Evolutionary conservation across 2,113 vertebrate species (phyloP).

Genomic region (Tylochromis polylepis): DNA sequence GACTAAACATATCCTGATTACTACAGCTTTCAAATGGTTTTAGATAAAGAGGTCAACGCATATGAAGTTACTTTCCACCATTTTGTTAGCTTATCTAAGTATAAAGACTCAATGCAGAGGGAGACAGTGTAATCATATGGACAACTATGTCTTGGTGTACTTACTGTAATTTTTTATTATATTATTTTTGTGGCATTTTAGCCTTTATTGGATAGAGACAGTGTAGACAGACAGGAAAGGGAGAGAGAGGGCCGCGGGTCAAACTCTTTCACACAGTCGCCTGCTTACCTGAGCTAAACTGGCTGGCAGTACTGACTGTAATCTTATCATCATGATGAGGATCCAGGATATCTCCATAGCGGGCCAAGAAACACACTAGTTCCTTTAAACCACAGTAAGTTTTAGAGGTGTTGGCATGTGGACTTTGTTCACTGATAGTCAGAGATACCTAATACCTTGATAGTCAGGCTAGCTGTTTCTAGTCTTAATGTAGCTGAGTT

Average conservation of each 20-base stretch:
- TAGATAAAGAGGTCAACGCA: background rate
- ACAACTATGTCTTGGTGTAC: background rate
- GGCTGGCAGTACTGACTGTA: background rate
- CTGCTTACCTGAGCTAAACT: background rate
- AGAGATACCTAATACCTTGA: background rate
- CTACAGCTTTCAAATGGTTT: background rate
- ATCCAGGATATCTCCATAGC: background rate
- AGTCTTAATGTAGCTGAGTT: background rate
- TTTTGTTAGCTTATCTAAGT: background rate
- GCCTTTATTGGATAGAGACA: background rate
- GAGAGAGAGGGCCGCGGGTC: background rate
- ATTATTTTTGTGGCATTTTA: background rate
- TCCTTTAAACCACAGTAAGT: background rate
- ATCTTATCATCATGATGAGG: background rate
- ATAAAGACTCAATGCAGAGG: background rate
- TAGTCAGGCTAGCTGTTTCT: background rate
- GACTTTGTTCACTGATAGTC: background rate
- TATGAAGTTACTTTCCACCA: background rate
- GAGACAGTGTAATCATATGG: background rate
- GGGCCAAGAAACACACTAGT: background rate
- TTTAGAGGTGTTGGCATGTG: background rate
- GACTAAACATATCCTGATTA: background rate
- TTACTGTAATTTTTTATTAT: background rate
- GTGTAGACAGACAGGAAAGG: background rate
- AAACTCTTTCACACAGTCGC: background rate